phyloP scores from a whole-genome alignment of 2,113 vertebrate genomes.

The Pan troglodytes region NHGRI_mPanTro3-v2.1_pri NC_072411.2:52460001-52460500 shows the following conservation, averaged over 20 bases:
- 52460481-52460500: not conserved
- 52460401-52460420: not conserved
- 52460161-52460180: constrained; percentile 42
- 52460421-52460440: not conserved
- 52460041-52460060: constrained; percentile 7
- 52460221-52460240: not conserved
- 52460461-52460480: not conserved
- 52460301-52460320: not conserved
- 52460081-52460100: constrained; percentile 36
- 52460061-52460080: constrained; percentile 47
- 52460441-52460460: not conserved
- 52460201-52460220: not conserved
- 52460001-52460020: not conserved
- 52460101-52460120: constrained; percentile 1
- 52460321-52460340: not conserved
- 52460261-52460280: not conserved
- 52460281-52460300: not conserved
- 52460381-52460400: not conserved
- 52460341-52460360: not conserved
- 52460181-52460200: not conserved
- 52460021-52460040: not conserved
- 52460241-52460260: constrained; percentile 27
- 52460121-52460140: constrained; percentile 43
- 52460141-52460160: not conserved
- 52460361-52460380: not conserved